These are phyloP conservation scores for Procavia capensis DNA, from an alignment of 2,113 vertebrate genomes.

Conservation along the genomic window DNA sequence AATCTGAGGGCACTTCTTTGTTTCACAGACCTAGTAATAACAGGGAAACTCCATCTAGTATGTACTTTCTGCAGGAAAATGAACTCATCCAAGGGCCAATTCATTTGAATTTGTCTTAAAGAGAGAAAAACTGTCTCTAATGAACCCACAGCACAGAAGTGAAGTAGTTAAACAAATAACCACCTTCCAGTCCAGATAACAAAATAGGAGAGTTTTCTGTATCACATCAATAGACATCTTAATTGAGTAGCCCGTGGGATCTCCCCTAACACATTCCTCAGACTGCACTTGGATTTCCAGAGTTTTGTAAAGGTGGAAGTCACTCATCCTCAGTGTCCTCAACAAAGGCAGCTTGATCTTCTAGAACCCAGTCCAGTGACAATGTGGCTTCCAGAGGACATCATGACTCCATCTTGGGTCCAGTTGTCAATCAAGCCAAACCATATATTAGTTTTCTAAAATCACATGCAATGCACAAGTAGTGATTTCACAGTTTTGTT, in stretches of 20 bases:
- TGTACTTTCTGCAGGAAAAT: not conserved
- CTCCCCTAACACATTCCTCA: not conserved
- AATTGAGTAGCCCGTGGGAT: conserved; percentile 56
- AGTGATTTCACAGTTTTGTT: not conserved
- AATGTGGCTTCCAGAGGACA: not conserved
- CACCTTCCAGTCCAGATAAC: conserved; percentile 59
- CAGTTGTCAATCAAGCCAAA: not conserved
- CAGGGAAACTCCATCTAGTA: not conserved
- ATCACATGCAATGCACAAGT: not conserved
- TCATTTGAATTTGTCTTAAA: not conserved
- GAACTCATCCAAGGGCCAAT: not conserved
- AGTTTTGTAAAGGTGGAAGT: not conserved
- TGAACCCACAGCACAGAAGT: not conserved
- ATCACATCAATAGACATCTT: conserved; percentile 62
- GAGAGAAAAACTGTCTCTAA: conserved; percentile 35
- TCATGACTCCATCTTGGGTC: not conserved
- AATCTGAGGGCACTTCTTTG: not conserved
- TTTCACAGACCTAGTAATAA: not conserved
- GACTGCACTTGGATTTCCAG: not conserved
- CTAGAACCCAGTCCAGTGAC: not conserved
- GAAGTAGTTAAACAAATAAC: conserved; percentile 68
- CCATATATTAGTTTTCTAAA: not conserved
- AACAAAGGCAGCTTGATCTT: fast-evolving
- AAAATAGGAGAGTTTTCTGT: conserved; percentile 57
- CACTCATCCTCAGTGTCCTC: not conserved